Base-by-base conservation (phyloP, 2,888 invertebrate genomes). In the Drosophila percnosoma region DNA sequence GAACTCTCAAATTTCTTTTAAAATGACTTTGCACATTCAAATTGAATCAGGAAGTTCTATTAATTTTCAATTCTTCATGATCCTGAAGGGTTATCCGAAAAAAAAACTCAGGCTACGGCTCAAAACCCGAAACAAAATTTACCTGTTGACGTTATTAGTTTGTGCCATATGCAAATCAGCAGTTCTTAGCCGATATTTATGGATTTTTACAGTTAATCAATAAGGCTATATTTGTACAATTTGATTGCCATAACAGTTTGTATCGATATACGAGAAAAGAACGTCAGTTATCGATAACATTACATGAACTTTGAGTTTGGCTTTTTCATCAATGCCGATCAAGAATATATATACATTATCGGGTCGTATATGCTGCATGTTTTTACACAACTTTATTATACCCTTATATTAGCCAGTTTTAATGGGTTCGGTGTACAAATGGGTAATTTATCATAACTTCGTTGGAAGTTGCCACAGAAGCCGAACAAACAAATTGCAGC, bases 401-500 rank as follows among this genome's bases (percentile, higher is more conserved):
- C 21, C 21, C 21, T 15, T 21, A 7, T 1, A 4, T 45, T 21
- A 24, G 1, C 8, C 2, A 4, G 2, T 45, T 45, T 24, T 45
- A 8, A 45, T 21, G 45, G 45, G 13, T 21, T 45, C 45, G 7
- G 13, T 21, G 21, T 21, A 21, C 13, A 45, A 45, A 45, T 15
- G 0, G 45, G 7, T 62, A 68, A 61, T 38, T 53, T 57, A 27
- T 38, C 8, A 63, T 55, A 45, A 24, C 13, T 72, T 69, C 53
- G 6, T 1, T 53, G 58, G 57, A 79, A 70, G 33, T n/a, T 62
- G 40, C 24, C 18, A 49, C 7, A 45, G 48, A 62, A 45, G 29
- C 57, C 54, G 40, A 21, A 45, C 24, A 24, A 68, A 55, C 80
- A 59, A 78, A 73, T 73, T 65, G 63, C 61, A 65, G 49, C 18